These are phyloP conservation scores for Staurois parvus DNA, from an alignment of 2,797 vertebrate species.

Conservation along the genomic window DNA sequence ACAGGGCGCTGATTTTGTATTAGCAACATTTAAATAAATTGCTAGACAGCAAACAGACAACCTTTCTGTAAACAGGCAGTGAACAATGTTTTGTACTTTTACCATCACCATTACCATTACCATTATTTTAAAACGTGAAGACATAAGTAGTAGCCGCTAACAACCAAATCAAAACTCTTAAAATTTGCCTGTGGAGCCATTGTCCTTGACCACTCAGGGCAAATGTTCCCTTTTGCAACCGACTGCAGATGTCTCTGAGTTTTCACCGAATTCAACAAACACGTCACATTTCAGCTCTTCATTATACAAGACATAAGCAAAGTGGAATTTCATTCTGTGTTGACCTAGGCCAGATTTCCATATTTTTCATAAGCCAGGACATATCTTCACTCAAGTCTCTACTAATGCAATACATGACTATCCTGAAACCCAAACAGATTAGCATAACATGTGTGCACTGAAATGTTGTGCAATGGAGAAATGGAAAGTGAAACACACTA, in stretches of 20 bases:
- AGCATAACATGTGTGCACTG: neutral
- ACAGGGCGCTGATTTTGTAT: too few species aligned
- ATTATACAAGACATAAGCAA: neutral
- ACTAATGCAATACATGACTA: neutral
- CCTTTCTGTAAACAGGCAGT: too few species aligned
- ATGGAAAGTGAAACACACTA: neutral
- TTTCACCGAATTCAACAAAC: neutral
- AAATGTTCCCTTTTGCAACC: neutral
- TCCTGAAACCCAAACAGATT: neutral
- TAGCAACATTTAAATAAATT: too few species aligned
- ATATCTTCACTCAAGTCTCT: neutral
- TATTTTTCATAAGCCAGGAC: neutral
- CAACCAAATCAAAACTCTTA: neutral
- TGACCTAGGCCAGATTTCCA: slow-evolving; percentile 2
- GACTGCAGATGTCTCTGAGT: neutral
- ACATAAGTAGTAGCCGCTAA: too few species aligned
- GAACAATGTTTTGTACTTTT: too few species aligned
- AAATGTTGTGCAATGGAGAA: neutral
- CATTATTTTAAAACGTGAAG: too few species aligned
- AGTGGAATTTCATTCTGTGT: neutral
- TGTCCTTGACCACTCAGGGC: neutral
- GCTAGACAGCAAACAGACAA: too few species aligned
- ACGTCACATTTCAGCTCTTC: neutral
- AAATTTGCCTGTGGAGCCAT: neutral
- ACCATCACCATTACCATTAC: too few species aligned